Evolutionary conservation across 2,797 vertebrate genomes (phyloP), one percentile per base, ranked within the genome.

Genomic region (Botia kubotai): DNA sequence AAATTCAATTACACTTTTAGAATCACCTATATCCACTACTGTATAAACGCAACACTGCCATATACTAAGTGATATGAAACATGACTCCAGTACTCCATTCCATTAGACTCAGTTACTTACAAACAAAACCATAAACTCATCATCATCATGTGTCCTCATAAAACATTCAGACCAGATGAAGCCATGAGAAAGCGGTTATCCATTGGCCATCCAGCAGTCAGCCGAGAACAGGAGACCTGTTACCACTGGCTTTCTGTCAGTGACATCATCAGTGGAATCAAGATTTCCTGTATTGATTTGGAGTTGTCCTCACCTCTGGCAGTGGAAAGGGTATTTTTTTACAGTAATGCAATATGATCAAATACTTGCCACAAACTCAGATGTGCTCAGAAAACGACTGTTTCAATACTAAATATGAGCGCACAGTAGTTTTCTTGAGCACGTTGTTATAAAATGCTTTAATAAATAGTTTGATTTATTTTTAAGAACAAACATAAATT

Each of bases 401-500:
- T 68, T 83, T 77, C 53, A 76, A 69, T 26, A 77, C 73, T 84
- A 39, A 83, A 88, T 75, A 85, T 62, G 72, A 88, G 75, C 76
- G 73, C 70, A 83, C 79, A 82, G 69, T 26, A 75, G 63, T 58
- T 80, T 85, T 85, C 74, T 82, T 80, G 53, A 85, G 77, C 73
- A 94, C 90, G 89, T 93, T 89, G 87, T 93, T 94, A 94, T 94
- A 94, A 95, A 95, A 94, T 93, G 92, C 90, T 97, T 96, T 96
- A 96, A 97, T 96, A 96, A 96, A 96, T 96, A 96, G 94, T 92
- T 94, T 91, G 90, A 90, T 91, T 91, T 90, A 91, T 91, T 93
- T 87, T 86, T 91, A 93, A 93, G 92, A 96, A 95, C 91, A 95
- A 95, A 95, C 92, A 94, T 92, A 91, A 95, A 93, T 87, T 89